phyloP scores from a whole-genome alignment of 2,113 vertebrate species.

The Synodontis membranacea region DNA sequence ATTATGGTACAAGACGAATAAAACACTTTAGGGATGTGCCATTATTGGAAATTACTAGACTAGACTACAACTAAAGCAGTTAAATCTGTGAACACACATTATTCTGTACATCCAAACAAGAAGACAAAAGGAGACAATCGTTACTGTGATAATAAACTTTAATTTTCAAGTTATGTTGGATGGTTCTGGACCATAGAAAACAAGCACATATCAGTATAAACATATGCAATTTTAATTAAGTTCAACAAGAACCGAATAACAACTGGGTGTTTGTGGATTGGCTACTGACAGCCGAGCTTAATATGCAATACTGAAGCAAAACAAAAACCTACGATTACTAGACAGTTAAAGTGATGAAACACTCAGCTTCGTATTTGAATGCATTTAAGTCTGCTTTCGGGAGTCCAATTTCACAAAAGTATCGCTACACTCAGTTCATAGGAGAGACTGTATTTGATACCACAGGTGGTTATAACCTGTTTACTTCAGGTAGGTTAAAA shows the following conservation, averaged over 20 bases:
- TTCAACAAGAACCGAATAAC: constrained; percentile 67
- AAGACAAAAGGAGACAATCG: background rate
- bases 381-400: constrained; percentile 57
- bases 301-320: constrained; percentile 58
- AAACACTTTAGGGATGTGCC: background rate
- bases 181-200: constrained; percentile 78
- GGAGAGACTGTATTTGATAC: constrained; percentile 55
- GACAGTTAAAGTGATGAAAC: constrained; percentile 57
- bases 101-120: background rate
- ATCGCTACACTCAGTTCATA: constrained; percentile 52
- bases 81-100: background rate
- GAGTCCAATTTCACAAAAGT: constrained; percentile 57
- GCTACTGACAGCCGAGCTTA: constrained; percentile 57
- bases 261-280: constrained; percentile 61
- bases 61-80: background rate
- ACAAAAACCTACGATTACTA: constrained; percentile 55
- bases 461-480: constrained; percentile 55
- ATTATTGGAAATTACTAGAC: background rate
- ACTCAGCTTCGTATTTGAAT: constrained; percentile 56
- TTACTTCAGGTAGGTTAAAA: constrained; percentile 42
- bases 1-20: background rate
- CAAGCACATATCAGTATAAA: constrained; percentile 76
- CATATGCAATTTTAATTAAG: constrained; percentile 70
- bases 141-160: constrained; percentile 75
- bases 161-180: constrained; percentile 76